A percentile compares a stretch with the other conserved stretches of the same genome.
Evolutionary conservation across 2,797 vertebrate species (phyloP).

Genomic region (Prionace glauca): DNA sequence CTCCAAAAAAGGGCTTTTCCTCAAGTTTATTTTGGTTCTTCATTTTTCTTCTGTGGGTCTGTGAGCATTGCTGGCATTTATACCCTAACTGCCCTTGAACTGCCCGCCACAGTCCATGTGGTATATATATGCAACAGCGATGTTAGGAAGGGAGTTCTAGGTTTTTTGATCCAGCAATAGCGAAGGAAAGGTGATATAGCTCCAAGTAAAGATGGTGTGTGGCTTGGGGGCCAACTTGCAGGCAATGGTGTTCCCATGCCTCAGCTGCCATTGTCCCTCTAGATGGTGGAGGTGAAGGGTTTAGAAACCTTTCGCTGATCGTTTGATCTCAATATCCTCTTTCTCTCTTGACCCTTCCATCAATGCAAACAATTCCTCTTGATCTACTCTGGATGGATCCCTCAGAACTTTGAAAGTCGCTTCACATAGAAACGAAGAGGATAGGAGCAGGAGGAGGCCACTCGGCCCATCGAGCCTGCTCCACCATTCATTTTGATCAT

Average conservation of each 20-base stretch:
- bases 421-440: not conserved
- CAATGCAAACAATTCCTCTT: no score
- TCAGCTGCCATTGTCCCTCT: not conserved
- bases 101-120: no score
- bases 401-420: not conserved
- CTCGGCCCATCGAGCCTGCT: no score
- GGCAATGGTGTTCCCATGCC: not conserved
- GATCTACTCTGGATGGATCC: not conserved
- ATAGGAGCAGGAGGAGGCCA: no score
- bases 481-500: no score
- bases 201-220: not conserved
- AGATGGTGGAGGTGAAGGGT: not conserved
- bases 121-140: no score
- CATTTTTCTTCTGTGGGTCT: no score
- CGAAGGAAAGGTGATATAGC: not conserved
- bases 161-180: no score
- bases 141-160: no score
- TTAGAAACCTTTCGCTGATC: not conserved
- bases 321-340: not conserved
- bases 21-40: not conserved
- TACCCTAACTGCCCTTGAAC: no score
- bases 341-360: not conserved
- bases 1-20: not conserved
- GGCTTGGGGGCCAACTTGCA: not conserved
- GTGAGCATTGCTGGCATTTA: no score